Evolutionary conservation across 2,888 invertebrate species (phyloP), one percentile per base, ranked within the genome.

Genomic region (Trisateles emortualis): DNA sequence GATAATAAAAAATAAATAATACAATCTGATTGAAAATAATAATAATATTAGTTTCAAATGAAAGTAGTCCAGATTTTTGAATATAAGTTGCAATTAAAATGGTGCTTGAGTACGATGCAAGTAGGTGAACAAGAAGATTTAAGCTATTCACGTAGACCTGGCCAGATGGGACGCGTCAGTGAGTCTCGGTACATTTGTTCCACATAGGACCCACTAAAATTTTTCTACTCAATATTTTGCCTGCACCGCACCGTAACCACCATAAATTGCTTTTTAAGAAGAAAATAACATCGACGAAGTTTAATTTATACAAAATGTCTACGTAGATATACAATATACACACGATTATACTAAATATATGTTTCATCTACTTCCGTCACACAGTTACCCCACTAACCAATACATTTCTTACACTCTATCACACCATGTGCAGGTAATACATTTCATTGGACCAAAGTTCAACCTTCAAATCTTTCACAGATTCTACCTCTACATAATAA

Each of bases 391-490:
- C 47, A 51, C 50, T 68, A 62, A 67, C 59, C 55, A 62, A 63
- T 64, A 53, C 65, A 62, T 49, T 45, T 59, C 79, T 80, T 82
- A 87, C 66, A 72, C 59, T 62, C 87, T 89, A 90, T 69, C 84
- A 90, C 87, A 87, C 88, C 84, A 84, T 84, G 90, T 90, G 91
- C 88, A 86, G 78, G 72, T 83, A 84, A 83, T 90, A 88, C 86
- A 84, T 83, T 83, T 90, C 87, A 87, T 92, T 92, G 92, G 92
- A 92, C 92, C 92, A 92, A 91, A 89, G 83, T 91, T 92, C 92
- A 92, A 92, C 92, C 92, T 88, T 92, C 86, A 83, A 81, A 81
- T 87, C 86, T 79, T 76, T 81, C 77, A 76, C 78, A 81, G 74
- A 74, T 56, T 64, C 69, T 76, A 74, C 65, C 52, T 42, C 72